A percentile compares a stretch with the other conserved stretches of the same genome.
Conservation (phyloP, 2,888 invertebrate genomes). For the Drosophila paramelanica region DNA sequence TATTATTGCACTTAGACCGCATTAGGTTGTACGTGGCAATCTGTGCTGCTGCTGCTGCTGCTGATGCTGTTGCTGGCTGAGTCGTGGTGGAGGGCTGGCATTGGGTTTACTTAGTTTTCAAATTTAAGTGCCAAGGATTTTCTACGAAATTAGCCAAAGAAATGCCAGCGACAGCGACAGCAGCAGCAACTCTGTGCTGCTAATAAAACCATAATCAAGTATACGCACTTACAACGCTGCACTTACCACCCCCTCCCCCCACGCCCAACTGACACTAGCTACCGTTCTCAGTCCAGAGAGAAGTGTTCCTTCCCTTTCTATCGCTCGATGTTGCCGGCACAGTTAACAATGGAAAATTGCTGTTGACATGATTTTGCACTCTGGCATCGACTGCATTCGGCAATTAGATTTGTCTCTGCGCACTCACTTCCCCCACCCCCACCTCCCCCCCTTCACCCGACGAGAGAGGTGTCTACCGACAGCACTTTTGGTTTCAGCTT, state of each 20-base stretch:
- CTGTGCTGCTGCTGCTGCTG: conserved; percentile 55
- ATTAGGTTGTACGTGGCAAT: conserved; percentile 82
- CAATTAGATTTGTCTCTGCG: conserved; percentile 85
- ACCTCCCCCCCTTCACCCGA: conserved; percentile 5
- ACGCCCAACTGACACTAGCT: not conserved
- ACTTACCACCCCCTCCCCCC: conserved; percentile 25
- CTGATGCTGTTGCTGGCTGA: conserved; percentile 17
- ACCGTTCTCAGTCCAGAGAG: conserved; percentile 2
- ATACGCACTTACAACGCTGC: conserved; percentile 69
- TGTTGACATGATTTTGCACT: conserved; percentile 86
- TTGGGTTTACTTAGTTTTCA: conserved; percentile 72
- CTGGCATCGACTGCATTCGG: conserved; percentile 85
- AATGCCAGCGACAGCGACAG: conserved; percentile 53
- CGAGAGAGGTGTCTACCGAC: not conserved
- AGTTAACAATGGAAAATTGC: conserved; percentile 83
- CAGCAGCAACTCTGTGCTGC: conserved; percentile 45
- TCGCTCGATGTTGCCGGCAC: conserved; percentile 20
- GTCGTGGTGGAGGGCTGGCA: conserved; percentile 13
- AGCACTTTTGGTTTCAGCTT: conserved; percentile 20
- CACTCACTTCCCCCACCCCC: conserved; percentile 6
- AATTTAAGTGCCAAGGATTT: conserved; percentile 77
- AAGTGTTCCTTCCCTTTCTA: conserved; percentile 10
- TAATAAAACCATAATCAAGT: conserved; percentile 81
- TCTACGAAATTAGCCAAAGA: conserved; percentile 77
- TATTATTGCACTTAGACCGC: conserved; percentile 83